Evolutionary conservation across 2,888 invertebrate species (phyloP).

Genomic region (Luffia ferchaultella): DNA sequence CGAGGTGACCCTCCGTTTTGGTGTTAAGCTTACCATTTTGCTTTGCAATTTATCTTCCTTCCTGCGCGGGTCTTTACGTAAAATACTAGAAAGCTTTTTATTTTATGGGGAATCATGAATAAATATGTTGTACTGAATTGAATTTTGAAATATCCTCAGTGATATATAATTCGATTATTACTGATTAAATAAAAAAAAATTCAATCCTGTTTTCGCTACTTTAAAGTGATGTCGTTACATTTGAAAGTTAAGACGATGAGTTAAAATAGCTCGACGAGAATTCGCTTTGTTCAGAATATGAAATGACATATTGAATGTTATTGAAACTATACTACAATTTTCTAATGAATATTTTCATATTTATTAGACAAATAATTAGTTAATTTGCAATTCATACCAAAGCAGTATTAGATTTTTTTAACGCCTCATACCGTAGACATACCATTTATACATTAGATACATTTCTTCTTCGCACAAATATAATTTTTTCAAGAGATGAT

Average conservation of each 20-base stretch:
- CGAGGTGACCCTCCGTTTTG: constrained; percentile 4
- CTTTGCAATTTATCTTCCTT: neutral
- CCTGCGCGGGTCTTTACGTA: neutral
- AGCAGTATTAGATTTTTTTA: neutral
- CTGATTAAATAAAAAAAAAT: neutral
- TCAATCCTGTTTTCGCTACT: too few relatives aligned
- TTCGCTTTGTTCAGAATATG: too few relatives aligned
- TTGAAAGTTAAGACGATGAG: too few relatives aligned
- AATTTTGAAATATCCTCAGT: neutral
- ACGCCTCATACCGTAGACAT: neutral
- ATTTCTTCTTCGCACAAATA: neutral
- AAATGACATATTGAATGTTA: too few relatives aligned
- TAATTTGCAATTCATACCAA: neutral
- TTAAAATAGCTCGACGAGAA: too few relatives aligned
- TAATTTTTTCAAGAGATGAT: neutral
- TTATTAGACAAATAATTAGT: neutral
- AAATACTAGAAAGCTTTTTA: neutral
- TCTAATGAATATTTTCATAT: too few relatives aligned
- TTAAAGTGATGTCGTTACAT: too few relatives aligned
- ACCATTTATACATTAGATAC: neutral
- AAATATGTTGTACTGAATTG: neutral
- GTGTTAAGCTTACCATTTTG: neutral
- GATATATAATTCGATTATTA: neutral
- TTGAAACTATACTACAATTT: too few relatives aligned
- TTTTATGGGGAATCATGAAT: neutral